phyloP scores from a whole-genome alignment of 2,113 vertebrate species.

The Crotalus tigris region DNA sequence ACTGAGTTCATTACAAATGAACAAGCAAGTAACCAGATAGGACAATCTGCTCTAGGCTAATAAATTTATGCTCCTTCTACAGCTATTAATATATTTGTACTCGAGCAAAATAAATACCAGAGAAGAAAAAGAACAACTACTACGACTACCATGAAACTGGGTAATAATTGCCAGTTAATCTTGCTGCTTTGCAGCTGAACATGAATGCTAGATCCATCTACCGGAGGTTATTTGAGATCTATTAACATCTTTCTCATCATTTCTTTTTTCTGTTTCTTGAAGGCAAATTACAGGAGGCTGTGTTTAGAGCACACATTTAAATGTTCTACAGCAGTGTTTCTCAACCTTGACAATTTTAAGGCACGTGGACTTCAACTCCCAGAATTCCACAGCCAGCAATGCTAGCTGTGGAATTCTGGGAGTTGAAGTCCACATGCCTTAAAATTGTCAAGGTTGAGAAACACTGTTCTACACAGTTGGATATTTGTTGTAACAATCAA shows the following conservation, averaged over 20 bases:
- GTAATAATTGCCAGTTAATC: background rate
- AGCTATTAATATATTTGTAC: background rate
- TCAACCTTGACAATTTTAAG: no score
- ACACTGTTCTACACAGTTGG: background rate
- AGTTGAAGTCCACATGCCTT: no score
- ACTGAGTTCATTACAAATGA: background rate
- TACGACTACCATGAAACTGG: background rate
- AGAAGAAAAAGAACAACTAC: background rate
- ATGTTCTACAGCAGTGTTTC: background rate
- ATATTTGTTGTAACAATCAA: background rate
- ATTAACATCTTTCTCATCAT: background rate
- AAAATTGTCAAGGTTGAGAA: no score
- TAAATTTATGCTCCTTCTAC: background rate
- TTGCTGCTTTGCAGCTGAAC: background rate
- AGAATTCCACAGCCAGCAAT: no score
- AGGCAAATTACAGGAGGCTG: background rate
- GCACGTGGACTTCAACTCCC: no score
- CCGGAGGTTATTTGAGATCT: background rate
- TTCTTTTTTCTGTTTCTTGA: background rate
- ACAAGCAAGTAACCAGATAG: background rate
- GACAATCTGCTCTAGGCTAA: background rate
- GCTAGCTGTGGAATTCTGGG: no score
- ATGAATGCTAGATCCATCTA: background rate
- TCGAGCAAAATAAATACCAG: background rate
- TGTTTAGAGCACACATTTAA: background rate